Base-by-base conservation (phyloP, 64 coral and sea anemone genomes). In the Stichodactyla helianthus region DNA sequence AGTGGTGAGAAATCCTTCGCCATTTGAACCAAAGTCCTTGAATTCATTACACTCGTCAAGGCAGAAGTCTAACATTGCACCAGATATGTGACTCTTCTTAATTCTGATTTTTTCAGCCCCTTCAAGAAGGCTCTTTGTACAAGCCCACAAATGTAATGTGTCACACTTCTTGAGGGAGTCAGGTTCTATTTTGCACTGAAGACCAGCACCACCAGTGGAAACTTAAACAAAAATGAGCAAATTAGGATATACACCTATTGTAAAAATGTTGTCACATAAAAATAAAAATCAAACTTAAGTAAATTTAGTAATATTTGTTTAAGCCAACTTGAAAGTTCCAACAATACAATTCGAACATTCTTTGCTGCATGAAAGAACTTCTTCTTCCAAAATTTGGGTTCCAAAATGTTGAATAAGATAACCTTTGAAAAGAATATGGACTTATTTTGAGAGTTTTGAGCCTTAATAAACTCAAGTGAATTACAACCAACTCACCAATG, bases 91-190 rank as follows among this genome's bases (percentile, higher is more conserved):
- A 1, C 59, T 70, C 55, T 92, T 93, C 59, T 91, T 94, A 31
- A 99, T 88, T 61, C 93, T 93, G 31, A 99, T 77, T 83, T 92
- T 89, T 85, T 99, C 93, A 27, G 97, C 97, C 53, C 97, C 97
- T 74, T 84, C 76, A 6, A 95, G 64, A 59, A 99, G 88, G 0
- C 97, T 84, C 18, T 84, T 89, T 23, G 86, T 90, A 12, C 85
- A 82, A 51, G 90, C 97, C 51, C 71, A 90, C 22, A 99, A 76
- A 60, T 99, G 93, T 59, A 99, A 85, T 10, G 91, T 93, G 88
- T 97, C 94, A 59, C 94, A 95, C 77, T 89, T 93, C 83, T 95
- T 99, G 53, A 95, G 84, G 12, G 82, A 87, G 68, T 95, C 92
- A 82, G 88, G 86, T 51, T 95, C 86, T 85, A 95, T 82, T 77